Base-by-base conservation (phyloP, 2,113 vertebrate species). In the Pachyramphus minor region DNA sequence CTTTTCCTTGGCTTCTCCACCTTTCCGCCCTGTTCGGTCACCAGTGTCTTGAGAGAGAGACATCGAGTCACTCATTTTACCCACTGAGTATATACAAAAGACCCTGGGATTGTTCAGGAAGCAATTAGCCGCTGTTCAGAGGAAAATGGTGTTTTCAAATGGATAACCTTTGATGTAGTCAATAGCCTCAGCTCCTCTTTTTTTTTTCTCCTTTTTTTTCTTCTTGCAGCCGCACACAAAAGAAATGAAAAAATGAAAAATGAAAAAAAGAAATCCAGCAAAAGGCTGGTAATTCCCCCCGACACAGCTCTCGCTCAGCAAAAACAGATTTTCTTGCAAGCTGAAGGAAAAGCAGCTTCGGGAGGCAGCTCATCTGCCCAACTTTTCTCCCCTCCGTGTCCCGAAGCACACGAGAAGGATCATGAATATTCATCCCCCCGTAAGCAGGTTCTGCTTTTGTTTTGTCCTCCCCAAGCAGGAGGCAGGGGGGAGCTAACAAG, bases 121-220 rank as follows among this genome's bases (percentile, higher is more conserved):
- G 97, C 98, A 94, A 96, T 96, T 96, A 96, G 94, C 95, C 50
- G 87, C 95, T 86, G 94, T 78, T 97, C 94, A 67, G 71, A 91
- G 95, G 93, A 96, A 97, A 97, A 97, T 67, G 64, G 94, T 97
- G 94, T 97, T 97, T 98, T 97, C 85, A 96, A 90, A 97, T 93
- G 87, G 96, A 97, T 97, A 98, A 98, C 98, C 98, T 98, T 83
- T 97, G 90, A 89, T 97, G 97, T 95, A 97, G 90, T 95, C 97
- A 97, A 97, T 92, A 95, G 95, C 91, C 84, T 93, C 82, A 13
- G 93, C 90, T 96, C 87, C n/a, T 96, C 69, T 86, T 35, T 82
- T 89, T 77, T 91, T 21, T 39, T 14, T 21, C 6, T 14, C 27
- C 56, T 45, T 63, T 59, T 35, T 81, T 56, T 68, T 49, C 59